Evolutionary conservation across 2,888 invertebrate species (phyloP).

Genomic region (Dryobotodes eremita): DNA sequence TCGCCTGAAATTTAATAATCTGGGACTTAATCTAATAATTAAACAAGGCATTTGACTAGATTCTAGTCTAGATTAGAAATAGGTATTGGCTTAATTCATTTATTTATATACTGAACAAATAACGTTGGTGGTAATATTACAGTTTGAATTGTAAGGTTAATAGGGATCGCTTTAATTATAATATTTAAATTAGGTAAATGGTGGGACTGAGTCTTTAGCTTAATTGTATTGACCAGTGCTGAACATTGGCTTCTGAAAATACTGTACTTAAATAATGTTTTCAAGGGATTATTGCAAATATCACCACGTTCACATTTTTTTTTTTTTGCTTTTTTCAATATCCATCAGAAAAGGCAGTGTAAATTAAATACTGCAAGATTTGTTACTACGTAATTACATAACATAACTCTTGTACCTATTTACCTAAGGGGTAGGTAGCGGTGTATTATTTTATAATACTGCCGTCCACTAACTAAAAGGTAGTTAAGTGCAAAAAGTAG

Average conservation of each 20-base stretch:
- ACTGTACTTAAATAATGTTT: not conserved
- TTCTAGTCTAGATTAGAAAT: constrained; percentile 40
- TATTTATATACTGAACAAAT: constrained; percentile 28
- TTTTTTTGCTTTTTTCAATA: no score
- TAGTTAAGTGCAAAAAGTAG: no score
- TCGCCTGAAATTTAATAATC: constrained; percentile 46
- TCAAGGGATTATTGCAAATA: not conserved
- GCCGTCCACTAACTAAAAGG: no score
- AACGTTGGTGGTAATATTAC: not conserved
- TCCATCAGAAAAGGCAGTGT: no score
- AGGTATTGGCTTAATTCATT: constrained; percentile 27
- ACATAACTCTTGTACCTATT: not conserved
- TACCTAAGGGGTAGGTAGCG: not conserved
- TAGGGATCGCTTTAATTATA: constrained; percentile 7
- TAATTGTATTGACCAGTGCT: not conserved
- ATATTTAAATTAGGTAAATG: constrained; percentile 10
- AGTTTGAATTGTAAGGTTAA: constrained; percentile 7
- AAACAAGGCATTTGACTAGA: constrained; percentile 40
- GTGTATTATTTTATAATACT: not conserved
- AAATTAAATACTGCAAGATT: not conserved
- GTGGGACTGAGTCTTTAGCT: not conserved
- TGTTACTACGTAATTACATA: not conserved
- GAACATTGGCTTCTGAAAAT: not conserved
- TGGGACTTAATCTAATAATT: constrained; percentile 44
- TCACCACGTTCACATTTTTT: not conserved